Evolutionary conservation across 2,888 invertebrate species (phyloP), one percentile per base, ranked within the genome.

Genomic region (Drosophila differens): DNA sequence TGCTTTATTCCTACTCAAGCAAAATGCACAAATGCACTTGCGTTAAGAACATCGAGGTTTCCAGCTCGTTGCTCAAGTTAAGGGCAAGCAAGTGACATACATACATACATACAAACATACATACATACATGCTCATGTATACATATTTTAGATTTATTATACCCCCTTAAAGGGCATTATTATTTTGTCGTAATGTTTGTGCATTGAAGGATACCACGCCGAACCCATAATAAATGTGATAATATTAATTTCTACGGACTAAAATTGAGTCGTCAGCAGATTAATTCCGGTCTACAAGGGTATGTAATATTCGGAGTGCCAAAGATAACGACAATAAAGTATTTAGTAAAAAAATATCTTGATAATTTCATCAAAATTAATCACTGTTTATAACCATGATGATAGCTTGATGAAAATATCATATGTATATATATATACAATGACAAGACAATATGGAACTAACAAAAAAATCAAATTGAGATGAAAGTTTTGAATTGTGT

Each of bases 401-500:
- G 39, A 28, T 14, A 30, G 28, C 39, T 14, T n/a, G 7, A 22
- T 44, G 6, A 7, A 22, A 22, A 44, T 44, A 9, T 10, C 39
- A 9, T 39, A n/a, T 12, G 1, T 47, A 25, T 49, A 9, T 25
- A 9, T 25, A 25, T 49, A 16, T 4, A 49, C 16, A 49, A 19
- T 22, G n/a, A 41, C n/a, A 37, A 41, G 22, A 30, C 28, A 41
- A 30, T n/a, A 33, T 39, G 39, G 39, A 39, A 70, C 25, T 69
- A 51, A n/a, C 1, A 25, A 25, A 25, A 25, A 25, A 70, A 41
- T 59, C 70, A 58, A 37, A 58, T 32, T 35, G 59, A 30, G 69
- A 69, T 58, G 69, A 69, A 69, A 69, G 69, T 69, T 70, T 70
- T 10, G 49, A 70, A 25, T 22, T 68, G 32, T 19, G 70, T 58